Evolutionary conservation across 2,888 invertebrate genomes (phyloP), one percentile per base, ranked within the genome.

Genomic region (Branchipolynoe longqiensis): DNA sequence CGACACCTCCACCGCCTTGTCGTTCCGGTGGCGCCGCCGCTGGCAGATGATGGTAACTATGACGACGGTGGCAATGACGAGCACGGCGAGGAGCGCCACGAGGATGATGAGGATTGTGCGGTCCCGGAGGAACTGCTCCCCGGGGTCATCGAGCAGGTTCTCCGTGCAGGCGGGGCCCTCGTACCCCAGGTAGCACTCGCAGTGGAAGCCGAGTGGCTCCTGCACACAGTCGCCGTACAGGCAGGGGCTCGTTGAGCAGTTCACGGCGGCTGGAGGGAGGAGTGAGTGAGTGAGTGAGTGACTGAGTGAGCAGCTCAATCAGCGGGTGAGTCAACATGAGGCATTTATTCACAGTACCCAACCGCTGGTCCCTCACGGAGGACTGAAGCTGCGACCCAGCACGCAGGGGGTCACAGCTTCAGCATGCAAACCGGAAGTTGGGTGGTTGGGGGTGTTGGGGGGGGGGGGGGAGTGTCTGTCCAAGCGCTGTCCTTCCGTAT

Each of bases 11-110:
- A 78, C 33, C 31, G 78, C 28, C 54, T 78, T 78, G 48, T 78
- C 78, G 25, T 41, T 48, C 28, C 78, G 22, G 78, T 54, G 41
- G 48, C 78, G 78, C 41, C 78, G 3, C 14, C 78, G 22, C 48
- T 78, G 78, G 54, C 78, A 78, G 31, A 78, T 48, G 6, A 78
- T 78, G 41, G 78, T 78, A 25, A 78, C 48, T 78, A 78, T 78
- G 33, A 78, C 78, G 31, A 78, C 48, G 18, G 48, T 54, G 31
- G 78, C 78, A 48, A 78, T 78, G 41, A 54, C 54, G 1, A 78
- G 41, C 1, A 78, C 78, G 41, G 78, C 78, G n/a, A 78, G 54
- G 25, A 78, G 25, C 22, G 78, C 33, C 8, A 78, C 14, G 6
- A 78, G 78, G 78, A 78, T 28, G 41, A 78, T 78, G 41, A 78